A percentile compares a stretch with the other conserved stretches of the same genome.
phyloP scores from a whole-genome alignment of 2,888 invertebrate genomes.

The Drosophila neonasuta region DNA sequence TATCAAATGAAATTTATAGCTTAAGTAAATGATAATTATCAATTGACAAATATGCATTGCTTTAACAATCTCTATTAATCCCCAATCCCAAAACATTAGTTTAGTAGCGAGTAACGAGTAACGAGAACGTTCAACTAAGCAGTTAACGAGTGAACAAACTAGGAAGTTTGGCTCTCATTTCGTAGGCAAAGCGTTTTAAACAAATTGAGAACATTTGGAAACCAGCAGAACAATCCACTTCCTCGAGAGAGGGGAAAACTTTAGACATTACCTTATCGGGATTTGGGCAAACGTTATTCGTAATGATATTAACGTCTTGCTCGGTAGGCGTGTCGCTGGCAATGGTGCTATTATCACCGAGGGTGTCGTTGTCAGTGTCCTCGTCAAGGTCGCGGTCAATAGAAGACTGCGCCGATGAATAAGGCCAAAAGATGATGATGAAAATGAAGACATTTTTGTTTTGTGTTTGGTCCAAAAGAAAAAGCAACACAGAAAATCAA shows the following conservation, averaged over 20 bases:
- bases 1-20: not conserved
- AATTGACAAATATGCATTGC: not conserved
- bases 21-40: not conserved
- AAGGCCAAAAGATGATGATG: slow-evolving; percentile 34
- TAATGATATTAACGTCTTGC: slow-evolving; percentile 49
- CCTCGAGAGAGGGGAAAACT: not conserved
- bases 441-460: slow-evolving; percentile 27
- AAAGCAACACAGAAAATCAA: slow-evolving; percentile 41
- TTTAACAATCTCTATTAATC: not conserved
- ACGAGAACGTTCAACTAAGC: slow-evolving; percentile 22
- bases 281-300: slow-evolving; percentile 27
- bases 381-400: slow-evolving; percentile 66
- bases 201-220: slow-evolving; percentile 23
- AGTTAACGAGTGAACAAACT: slow-evolving; percentile 8
- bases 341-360: slow-evolving; percentile 65
- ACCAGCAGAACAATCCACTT: slow-evolving; percentile 6
- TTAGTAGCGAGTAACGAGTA: slow-evolving; percentile 22
- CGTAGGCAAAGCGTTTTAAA: slow-evolving; percentile 36
- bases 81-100: slow-evolving; percentile 1
- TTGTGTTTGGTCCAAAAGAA: slow-evolving; percentile 29
- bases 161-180: not conserved
- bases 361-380: slow-evolving; percentile 63
- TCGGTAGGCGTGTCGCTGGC: slow-evolving; percentile 74
- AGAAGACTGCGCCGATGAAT: slow-evolving; percentile 58
- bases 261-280: slow-evolving; percentile 62